Percentiles rank a stretch among this genome's conserved stretches.
Conservation (phyloP, 2,113 vertebrate species). For the Gnathonemus echidnorhynchus region DNA sequence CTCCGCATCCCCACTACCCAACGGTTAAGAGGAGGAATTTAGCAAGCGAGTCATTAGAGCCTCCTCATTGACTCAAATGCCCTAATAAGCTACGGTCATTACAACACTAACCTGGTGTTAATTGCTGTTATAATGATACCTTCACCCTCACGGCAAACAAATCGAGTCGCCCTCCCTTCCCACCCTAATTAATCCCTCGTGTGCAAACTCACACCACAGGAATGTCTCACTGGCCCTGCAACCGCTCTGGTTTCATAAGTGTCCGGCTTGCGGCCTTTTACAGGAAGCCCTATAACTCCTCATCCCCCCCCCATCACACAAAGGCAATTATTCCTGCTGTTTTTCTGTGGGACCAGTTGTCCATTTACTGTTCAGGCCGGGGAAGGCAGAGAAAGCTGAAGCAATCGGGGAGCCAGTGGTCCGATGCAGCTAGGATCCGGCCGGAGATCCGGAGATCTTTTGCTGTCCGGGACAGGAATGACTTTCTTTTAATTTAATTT, state of each 20-base stretch:
- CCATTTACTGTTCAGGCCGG: background rate
- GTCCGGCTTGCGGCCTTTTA: background rate
- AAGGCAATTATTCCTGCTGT: background rate
- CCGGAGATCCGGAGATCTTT: background rate
- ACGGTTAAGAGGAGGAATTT: background rate
- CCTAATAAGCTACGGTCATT: constrained; percentile 17
- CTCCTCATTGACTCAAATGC: constrained; percentile 7
- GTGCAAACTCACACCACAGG: constrained; percentile 13
- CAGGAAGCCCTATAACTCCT: background rate
- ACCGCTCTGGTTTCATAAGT: background rate
- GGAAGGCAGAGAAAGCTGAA: background rate
- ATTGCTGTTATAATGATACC: constrained; percentile 15
- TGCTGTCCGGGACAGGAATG: background rate
- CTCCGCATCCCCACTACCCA: background rate
- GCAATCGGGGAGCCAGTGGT: background rate
- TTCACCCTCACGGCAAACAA: constrained; percentile 17
- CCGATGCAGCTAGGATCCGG: background rate
- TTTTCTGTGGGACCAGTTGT: background rate
- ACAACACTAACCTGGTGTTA: constrained; percentile 18
- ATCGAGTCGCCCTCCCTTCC: background rate
- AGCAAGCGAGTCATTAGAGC: constrained; percentile 2
- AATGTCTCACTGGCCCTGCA: background rate
- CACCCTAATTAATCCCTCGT: background rate
- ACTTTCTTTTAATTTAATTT: background rate
- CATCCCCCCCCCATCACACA: background rate